These are phyloP conservation scores for Pterocles gutturalis DNA, from an alignment of 2,113 vertebrate genomes.

Conservation along the genomic window DNA sequence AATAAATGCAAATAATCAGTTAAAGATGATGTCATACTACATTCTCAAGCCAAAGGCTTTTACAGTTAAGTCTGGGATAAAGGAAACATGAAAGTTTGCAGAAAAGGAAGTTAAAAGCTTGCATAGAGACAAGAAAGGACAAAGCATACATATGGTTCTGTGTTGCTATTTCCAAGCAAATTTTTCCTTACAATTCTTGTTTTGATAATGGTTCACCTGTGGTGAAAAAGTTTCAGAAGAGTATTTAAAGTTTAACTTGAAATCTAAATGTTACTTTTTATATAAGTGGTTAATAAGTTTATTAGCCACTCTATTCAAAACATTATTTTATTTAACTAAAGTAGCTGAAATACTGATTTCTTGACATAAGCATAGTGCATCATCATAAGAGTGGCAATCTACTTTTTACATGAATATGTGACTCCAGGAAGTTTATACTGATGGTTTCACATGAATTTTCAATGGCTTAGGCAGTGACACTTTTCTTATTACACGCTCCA, in stretches of 20 bases:
- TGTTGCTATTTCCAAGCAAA: background rate
- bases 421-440: background rate
- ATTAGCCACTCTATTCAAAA: background rate
- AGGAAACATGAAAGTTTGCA: background rate
- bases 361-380: background rate
- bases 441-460: background rate
- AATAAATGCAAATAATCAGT: conserved; percentile 2
- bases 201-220: background rate
- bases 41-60: background rate
- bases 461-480: background rate
- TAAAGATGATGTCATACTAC: background rate
- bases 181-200: background rate
- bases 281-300: background rate
- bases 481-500: background rate
- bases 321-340: background rate
- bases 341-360: background rate
- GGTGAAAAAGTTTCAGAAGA: background rate
- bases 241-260: background rate
- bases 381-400: background rate
- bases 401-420: background rate
- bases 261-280: background rate
- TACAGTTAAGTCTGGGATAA: background rate
- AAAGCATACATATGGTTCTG: background rate
- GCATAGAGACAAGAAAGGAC: background rate
- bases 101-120: background rate